Base-by-base conservation (phyloP, 2,797 vertebrate genomes). In the Eidolon dupreanum region DNA sequence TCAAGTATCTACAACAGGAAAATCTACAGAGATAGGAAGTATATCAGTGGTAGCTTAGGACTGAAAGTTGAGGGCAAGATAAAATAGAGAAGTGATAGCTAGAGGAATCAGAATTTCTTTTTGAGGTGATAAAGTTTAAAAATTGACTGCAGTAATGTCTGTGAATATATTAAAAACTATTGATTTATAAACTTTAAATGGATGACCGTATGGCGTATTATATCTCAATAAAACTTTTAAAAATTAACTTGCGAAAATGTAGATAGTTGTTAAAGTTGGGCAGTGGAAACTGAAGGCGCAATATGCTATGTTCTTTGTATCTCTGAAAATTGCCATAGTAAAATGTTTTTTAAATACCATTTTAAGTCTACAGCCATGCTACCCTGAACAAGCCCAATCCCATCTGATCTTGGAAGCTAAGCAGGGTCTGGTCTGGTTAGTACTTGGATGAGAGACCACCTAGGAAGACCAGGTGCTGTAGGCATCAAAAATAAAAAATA, bases 71-170 rank as follows among this genome's bases (percentile, higher is more conserved):
- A 51, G 28, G n/a, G n/a, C 8, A 28, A 53, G n/a, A 11, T 81
- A 6, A 12, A 19, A 28, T 36, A 49, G 26, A 38, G 49, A 31
- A 49, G 3, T 31, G 13, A 59, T 55, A 78, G 22, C 26, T 87
- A 68, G 77, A 95, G 59, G 59, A 85, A 26, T 88, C 22, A 11
- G 8, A 13, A 11, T 85, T 93, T 97, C 46, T 82, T 90, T 74
- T 53, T 73, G 43, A 95, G 26, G 13, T 43, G n/a, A 49, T 59
- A 36, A 49, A 57, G 10, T 51, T 88, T 81, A 22, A 61, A 87
- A 92, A 71, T 43, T 49, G 22, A 31, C 51, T 43, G 2, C 78
- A 36, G 7, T 90, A 38, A n/a, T 61, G 7, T 41, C 70, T n/a
- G 0, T 46, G 51, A 85, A 22, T 75, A 71, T 61, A 43, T 41